Evolutionary conservation across 2,113 vertebrate genomes (phyloP), one percentile per base, ranked within the genome.

Genomic region (Tonatia bakeri): DNA sequence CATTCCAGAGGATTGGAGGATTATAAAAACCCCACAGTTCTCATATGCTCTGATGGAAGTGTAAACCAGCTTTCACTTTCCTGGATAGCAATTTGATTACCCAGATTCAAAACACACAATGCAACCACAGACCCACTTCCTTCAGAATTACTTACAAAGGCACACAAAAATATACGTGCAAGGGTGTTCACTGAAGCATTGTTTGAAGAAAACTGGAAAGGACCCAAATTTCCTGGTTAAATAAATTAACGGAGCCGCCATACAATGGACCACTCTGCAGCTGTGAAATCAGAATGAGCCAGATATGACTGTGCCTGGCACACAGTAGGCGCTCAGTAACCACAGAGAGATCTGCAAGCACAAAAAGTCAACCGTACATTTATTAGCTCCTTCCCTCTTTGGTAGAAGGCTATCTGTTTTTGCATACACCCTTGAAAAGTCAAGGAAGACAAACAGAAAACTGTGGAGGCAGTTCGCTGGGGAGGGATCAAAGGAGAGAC

Each of bases 131-230:
- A n/a, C 45, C 73, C n/a, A 17, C n/a, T 70, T 90, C 75, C 84
- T 92, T 88, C 75, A 88, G 67, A 69, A 70, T n/a, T 16, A 45
- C 94, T 84, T 17, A 76, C 70, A 59, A 91, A 81, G 20, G 36
- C 43, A 59, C 73, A 54, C 43, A 33, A 40, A 73, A 36, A 88
- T 24, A 19, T 4, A 75, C 0, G 5, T 43, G 61, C 93, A 52
- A 94, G 88, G 81, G 31, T 79, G 94, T 73, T 94, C 97, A 95
- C 77, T 94, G 82, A 73, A 64, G 88, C 76, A 79, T 28, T 87
- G 96, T 90, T 33, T 6, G 45, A 88, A 77, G 88, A 92, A 90
- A 83, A 95, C 70, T 94, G 95, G 92, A 87, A 76, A 91, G 31
- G 84, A 77, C 56, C 56, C 97, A 87, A 87, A 73, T 14, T 38